phyloP scores from a whole-genome alignment of 1,140 invertebrate genomes.

The Drosophila grimshawi region DNA sequence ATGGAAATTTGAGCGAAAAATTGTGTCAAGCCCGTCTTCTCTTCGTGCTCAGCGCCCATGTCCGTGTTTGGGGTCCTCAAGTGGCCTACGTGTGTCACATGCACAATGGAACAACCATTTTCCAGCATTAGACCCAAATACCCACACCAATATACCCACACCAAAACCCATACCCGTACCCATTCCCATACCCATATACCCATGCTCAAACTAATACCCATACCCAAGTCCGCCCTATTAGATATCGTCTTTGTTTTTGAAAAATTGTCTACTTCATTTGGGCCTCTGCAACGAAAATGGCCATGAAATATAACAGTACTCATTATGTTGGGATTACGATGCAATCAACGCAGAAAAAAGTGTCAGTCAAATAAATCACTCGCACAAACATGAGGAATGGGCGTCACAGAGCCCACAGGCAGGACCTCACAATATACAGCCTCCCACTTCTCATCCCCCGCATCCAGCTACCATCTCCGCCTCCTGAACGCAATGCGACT shows the following conservation, averaged over 20 bases:
- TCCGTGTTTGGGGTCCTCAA: slow-evolving; percentile 43
- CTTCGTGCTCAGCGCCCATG: background rate
- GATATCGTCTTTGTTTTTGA: slow-evolving; percentile 75
- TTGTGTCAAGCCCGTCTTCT: slow-evolving; percentile 18
- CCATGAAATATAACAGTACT: slow-evolving; percentile 84
- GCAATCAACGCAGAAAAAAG: slow-evolving; percentile 84
- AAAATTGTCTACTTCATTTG: slow-evolving; percentile 83
- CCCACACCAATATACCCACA: background rate
- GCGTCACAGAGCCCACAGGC: slow-evolving; percentile 1
- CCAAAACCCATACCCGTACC: background rate
- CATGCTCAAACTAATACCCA: no score
- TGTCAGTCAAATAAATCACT: slow-evolving; percentile 84
- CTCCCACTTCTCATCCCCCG: background rate
- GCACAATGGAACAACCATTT: slow-evolving; percentile 56
- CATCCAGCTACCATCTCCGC: background rate
- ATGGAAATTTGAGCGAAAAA: slow-evolving; percentile 68
- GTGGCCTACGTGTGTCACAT: slow-evolving; percentile 81
- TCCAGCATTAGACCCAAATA: background rate
- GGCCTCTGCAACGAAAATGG: slow-evolving; percentile 70
- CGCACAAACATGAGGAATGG: slow-evolving; percentile 71
- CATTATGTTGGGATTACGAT: slow-evolving; percentile 84
- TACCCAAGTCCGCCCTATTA: slow-evolving; percentile 10
- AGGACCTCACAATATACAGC: background rate
- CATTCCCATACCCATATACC: background rate
- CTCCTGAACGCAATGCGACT: slow-evolving; percentile 33